These are phyloP conservation scores for Iselma pallidipennis DNA, from an alignment of 2,888 invertebrate genomes.

Conservation along the genomic window DNA sequence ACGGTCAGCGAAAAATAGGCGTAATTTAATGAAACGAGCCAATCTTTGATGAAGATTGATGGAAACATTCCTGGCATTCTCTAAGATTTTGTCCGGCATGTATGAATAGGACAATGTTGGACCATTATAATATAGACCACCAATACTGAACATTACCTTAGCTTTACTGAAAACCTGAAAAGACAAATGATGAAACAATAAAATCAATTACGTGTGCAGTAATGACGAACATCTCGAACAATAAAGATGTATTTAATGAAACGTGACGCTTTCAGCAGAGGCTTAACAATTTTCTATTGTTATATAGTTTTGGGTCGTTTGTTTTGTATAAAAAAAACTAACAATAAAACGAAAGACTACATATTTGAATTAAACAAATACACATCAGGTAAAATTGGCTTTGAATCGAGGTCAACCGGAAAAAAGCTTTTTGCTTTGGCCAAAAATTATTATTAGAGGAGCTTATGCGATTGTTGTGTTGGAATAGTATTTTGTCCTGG, in stretches of 20 bases:
- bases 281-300: not conserved
- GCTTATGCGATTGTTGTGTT: conserved; percentile 1
- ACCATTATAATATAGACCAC: conserved; percentile 61
- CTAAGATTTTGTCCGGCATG: conserved; percentile 64
- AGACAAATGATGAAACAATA: conserved; percentile 20
- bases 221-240: conserved; percentile 7
- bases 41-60: conserved; percentile 67
- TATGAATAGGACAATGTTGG: conserved; percentile 62
- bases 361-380: not conserved
- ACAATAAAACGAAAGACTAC: not conserved
- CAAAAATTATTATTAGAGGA: conserved; percentile 10
- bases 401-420: conserved; percentile 4
- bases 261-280: not conserved
- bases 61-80: conserved; percentile 70
- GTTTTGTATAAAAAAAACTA: not conserved
- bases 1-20: conserved; percentile 67
- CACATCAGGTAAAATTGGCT: conserved; percentile 8
- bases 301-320: not conserved
- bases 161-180: conserved; percentile 69
- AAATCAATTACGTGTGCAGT: conserved; percentile 13
- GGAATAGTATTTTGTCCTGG: not conserved
- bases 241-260: conserved; percentile 5
- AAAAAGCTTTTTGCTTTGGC: conserved; percentile 17
- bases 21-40: conserved; percentile 65
- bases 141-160: conserved; percentile 66